A percentile compares a stretch with the other conserved stretches of the same genome.
phyloP scores from a whole-genome alignment of 2,113 vertebrate genomes.

The Heterotis niloticus region DNA sequence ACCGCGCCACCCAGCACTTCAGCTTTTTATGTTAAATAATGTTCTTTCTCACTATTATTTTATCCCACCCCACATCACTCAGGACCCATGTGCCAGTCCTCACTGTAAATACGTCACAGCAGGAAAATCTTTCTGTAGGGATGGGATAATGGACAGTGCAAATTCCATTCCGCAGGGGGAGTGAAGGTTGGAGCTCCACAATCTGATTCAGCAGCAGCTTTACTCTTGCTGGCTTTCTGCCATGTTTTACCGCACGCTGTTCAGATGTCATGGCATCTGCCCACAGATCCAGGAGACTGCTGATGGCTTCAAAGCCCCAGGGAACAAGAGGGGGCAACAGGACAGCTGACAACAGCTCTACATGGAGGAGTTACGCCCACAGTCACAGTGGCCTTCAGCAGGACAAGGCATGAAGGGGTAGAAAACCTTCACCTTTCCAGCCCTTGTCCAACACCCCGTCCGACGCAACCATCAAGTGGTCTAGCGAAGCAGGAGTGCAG shows the following conservation, averaged over 20 bases:
- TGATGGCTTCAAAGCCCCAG: constrained; percentile 18
- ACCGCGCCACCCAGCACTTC: no score
- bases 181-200: background rate
- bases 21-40: no score
- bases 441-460: no score
- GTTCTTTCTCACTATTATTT: no score
- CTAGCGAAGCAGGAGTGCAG: no score
- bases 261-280: constrained; percentile 57
- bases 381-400: no score
- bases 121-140: background rate
- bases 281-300: constrained; percentile 26
- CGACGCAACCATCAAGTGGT: no score
- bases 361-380: background rate
- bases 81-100: constrained; percentile 14
- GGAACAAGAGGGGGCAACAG: background rate
- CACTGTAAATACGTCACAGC: constrained; percentile 9
- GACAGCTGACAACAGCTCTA: background rate
- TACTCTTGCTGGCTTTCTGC: background rate
- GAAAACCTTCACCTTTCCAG: no score
- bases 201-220: constrained; percentile 3
- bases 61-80: background rate
- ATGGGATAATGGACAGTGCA: constrained; percentile 10
- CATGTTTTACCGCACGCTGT: constrained; percentile 7
- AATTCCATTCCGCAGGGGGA: background rate
- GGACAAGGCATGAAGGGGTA: no score